Evolutionary conservation across 2,888 invertebrate genomes (phyloP), one percentile per base, ranked within the genome.

Genomic region (Pollenia labialis): DNA sequence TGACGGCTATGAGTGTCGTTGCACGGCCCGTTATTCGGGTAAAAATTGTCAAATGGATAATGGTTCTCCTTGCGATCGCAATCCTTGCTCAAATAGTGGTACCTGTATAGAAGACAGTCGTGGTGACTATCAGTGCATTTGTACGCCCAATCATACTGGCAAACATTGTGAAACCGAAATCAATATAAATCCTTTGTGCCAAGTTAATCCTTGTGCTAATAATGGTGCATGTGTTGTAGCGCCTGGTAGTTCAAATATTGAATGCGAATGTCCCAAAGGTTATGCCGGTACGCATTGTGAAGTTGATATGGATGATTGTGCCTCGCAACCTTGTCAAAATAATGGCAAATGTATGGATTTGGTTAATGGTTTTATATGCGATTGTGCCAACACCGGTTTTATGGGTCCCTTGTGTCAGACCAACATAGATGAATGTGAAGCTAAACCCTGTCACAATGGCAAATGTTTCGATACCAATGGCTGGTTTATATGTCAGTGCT

Each of bases 1-100:
- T 88, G 97, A 97, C 91, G 90, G 95, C 87, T 98, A 97, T 93
- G 96, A 96, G 91, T 98, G 98, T 93, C 95, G 95, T 92, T 98
- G 98, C 94, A 95, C 96, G 82, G 96, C 97, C 48, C 95, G 97
- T 79, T 98, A 97, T 93, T 95, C 96, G 79, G 98, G 98, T 89
- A 96, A 96, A 94, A 97, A 97, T 94, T 98, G 98, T 94, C 96
- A 97, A 93, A 95, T 96, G 92, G 97, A 97, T 93, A 95, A 94
- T 92, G 97, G 97, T 72, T 95, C 96, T 88, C 96, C 96, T 0
- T 97, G 97, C 91, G 93, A 93, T 77, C 95, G 95, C 66, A 94
- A 93, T 87, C 95, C 96, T 12, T 99, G 98, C 92, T 94, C 94
- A 87, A 96, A 98, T 94, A 95, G 94, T 62, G 98, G 96, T 8